Conservation (phyloP, 1,140 invertebrate species). For the Ruditapes philippinarum region DNA sequence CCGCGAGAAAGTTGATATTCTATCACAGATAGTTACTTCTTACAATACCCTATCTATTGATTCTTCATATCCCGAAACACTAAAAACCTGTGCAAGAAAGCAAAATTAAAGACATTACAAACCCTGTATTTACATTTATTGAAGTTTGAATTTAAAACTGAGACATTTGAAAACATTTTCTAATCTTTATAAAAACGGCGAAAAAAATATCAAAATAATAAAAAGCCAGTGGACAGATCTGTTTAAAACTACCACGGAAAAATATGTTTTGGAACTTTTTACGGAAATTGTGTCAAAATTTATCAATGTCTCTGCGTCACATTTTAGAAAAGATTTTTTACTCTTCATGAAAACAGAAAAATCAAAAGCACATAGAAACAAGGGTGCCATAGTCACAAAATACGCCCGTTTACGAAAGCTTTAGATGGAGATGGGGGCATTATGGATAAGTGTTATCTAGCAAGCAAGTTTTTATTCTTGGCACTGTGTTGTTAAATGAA, state of each 20-base stretch:
- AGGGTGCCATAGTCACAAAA: too few species aligned
- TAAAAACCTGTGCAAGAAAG: not conserved
- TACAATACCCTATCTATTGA: not conserved
- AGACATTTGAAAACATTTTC: constrained; percentile 2
- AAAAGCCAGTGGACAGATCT: not conserved
- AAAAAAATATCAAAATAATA: not conserved
- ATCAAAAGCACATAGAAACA: not conserved
- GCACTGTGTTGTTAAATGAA: too few species aligned
- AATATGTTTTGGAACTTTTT: not conserved
- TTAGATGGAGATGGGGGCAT: too few species aligned
- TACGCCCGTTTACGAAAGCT: too few species aligned
- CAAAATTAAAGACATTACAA: not conserved
- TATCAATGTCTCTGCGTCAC: not conserved
- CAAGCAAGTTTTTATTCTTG: too few species aligned
- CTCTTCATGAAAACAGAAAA: not conserved
- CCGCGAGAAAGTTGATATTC: not conserved
- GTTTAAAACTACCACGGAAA: too few species aligned
- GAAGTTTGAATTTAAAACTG: not conserved
- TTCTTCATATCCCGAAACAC: not conserved
- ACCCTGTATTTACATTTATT: not conserved
- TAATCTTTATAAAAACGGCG: not conserved
- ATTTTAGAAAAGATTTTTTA: not conserved
- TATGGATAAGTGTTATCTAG: too few species aligned
- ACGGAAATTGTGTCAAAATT: not conserved
- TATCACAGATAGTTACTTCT: not conserved